Evolutionary conservation across 2,888 invertebrate genomes (phyloP).

Genomic region (Pyralis farinalis): DNA sequence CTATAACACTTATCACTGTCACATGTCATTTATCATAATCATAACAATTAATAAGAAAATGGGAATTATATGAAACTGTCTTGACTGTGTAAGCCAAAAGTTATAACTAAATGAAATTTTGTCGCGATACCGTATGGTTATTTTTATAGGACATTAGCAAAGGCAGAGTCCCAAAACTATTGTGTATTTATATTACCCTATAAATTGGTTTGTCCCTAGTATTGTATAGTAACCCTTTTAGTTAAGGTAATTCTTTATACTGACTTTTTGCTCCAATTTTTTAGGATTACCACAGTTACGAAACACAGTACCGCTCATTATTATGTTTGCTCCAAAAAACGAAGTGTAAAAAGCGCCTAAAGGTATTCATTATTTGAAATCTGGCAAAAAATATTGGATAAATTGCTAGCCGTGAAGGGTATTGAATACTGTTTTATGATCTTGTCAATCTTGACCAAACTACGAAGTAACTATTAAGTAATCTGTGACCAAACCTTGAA

Average conservation of each 20-base stretch:
- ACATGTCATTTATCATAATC: too few relatives aligned
- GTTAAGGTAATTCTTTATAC: conserved; percentile 39
- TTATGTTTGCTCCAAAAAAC: conserved; percentile 18
- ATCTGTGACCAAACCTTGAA: too few relatives aligned
- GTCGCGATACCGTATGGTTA: conserved; percentile 46
- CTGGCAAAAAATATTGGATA: neutral
- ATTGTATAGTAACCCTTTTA: conserved; percentile 60
- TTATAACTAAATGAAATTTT: conserved; percentile 53
- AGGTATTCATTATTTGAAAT: neutral
- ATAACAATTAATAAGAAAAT: conserved; percentile 12
- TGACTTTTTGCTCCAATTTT: conserved; percentile 71
- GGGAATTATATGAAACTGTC: conserved; percentile 25
- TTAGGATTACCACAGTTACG: conserved; percentile 60
- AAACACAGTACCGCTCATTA: conserved; percentile 60
- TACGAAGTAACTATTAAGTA: too few relatives aligned
- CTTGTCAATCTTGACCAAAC: too few relatives aligned
- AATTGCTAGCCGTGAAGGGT: too few relatives aligned
- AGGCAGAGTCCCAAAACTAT: conserved; percentile 56
- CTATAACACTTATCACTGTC: neutral
- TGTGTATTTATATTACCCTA: conserved; percentile 65
- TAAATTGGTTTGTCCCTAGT: conserved; percentile 52
- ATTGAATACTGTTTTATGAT: too few relatives aligned
- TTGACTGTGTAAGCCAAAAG: conserved; percentile 53
- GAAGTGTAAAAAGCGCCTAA: conserved; percentile 9
- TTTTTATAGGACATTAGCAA: conserved; percentile 63